Percentiles rank a stretch among this genome's conserved stretches.
Conservation (phyloP, 2,888 invertebrate species). For the Ornithoptera priamus region DNA sequence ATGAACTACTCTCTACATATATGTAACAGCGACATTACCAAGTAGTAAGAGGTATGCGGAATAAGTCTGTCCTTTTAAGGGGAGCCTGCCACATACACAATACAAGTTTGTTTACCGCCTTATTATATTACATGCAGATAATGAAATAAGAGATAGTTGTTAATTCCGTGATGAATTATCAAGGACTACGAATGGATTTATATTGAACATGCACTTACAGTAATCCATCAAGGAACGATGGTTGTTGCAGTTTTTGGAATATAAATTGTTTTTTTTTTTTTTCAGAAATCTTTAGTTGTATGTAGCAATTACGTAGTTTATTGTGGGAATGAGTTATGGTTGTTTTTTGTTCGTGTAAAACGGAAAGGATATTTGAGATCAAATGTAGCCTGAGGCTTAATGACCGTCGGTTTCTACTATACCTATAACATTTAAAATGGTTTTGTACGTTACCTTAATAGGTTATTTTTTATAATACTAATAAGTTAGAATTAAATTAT, state of each 20-base stretch:
- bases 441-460: not conserved
- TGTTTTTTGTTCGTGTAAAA: constrained; percentile 10
- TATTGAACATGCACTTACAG: constrained; percentile 1
- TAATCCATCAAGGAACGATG: constrained; percentile 9
- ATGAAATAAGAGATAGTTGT: constrained; percentile 25
- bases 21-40: constrained; percentile 55
- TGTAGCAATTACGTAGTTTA: constrained; percentile 8
- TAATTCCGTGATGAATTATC: constrained; percentile 26
- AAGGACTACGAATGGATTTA: constrained; percentile 15
- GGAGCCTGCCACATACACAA: constrained; percentile 40
- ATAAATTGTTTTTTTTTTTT: constrained; percentile 10
- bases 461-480: not conserved
- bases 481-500: not conserved
- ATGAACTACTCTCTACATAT: constrained; percentile 55
- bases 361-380: constrained; percentile 5
- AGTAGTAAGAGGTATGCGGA: constrained; percentile 60
- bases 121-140: constrained; percentile 32
- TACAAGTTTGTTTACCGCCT: constrained; percentile 32
- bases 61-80: constrained; percentile 50
- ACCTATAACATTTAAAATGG: constrained; percentile 3
- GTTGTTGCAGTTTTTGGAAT: constrained; percentile 5
- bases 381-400: constrained; percentile 5
- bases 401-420: constrained; percentile 1
- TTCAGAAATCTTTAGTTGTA: constrained; percentile 1
- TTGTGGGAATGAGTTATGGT: constrained; percentile 7